These are phyloP conservation scores for Tuberolachnus salignus DNA, from an alignment of 2,888 invertebrate genomes.

Conservation along the genomic window DNA sequence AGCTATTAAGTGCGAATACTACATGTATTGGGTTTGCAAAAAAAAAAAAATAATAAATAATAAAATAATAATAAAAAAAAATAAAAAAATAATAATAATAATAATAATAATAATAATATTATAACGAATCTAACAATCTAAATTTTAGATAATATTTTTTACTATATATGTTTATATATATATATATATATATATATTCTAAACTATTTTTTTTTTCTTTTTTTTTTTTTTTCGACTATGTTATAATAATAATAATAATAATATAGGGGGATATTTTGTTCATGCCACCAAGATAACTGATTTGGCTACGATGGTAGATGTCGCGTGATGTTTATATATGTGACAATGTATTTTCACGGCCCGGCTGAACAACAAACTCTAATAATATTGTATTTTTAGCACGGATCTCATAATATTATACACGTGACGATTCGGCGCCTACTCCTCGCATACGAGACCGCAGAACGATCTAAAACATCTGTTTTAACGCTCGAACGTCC, in stretches of 20 bases:
- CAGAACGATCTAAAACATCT: constrained; percentile 26
- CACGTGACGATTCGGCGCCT: constrained; percentile 29
- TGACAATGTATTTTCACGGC: constrained; percentile 56
- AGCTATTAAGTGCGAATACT: constrained; percentile 55
- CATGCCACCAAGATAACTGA: constrained; percentile 56
- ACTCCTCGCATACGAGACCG: neutral
- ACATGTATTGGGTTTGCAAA: constrained; percentile 52
- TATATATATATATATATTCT: constrained; percentile 27
- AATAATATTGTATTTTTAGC: constrained; percentile 42
- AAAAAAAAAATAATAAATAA: constrained; percentile 3
- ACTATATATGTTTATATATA: constrained; percentile 42
- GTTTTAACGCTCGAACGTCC: neutral
- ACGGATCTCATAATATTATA: constrained; percentile 13
- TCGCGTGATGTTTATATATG: constrained; percentile 46
- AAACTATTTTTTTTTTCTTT: constrained; percentile 46
- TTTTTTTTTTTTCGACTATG: constrained; percentile 45
- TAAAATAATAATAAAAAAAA: constrained; percentile 21
- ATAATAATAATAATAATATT: constrained; percentile 28
- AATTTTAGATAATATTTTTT: constrained; percentile 33
- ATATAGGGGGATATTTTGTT: constrained; percentile 45
- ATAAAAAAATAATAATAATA: constrained; percentile 33
- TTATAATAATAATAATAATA: neutral
- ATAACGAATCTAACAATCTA: constrained; percentile 52
- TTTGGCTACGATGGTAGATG: constrained; percentile 56
- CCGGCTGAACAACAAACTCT: constrained; percentile 35